A percentile compares a stretch with the other conserved stretches of the same genome.
Evolutionary conservation across 2,888 invertebrate species (phyloP).

Genomic region (Ophion costatus): DNA sequence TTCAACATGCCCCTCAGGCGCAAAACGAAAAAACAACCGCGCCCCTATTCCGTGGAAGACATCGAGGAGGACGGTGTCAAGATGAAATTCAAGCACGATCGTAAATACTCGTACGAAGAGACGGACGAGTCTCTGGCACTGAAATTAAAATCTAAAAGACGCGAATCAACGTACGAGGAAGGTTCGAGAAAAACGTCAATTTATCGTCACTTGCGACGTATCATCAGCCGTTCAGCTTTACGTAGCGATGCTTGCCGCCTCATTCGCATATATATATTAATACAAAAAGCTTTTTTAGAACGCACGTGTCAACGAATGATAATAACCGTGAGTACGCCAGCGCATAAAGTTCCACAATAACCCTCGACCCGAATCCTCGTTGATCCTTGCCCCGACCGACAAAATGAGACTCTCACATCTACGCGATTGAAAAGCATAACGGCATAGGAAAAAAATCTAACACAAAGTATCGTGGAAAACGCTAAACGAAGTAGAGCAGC

Average conservation of each 20-base stretch:
- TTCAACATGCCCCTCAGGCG: slow-evolving; percentile 80
- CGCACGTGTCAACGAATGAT: slow-evolving; percentile 39
- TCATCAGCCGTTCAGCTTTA: slow-evolving; percentile 66
- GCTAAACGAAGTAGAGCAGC: slow-evolving; percentile 52
- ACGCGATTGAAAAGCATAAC: slow-evolving; percentile 81
- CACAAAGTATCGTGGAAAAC: slow-evolving; percentile 57
- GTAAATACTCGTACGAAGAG: slow-evolving; percentile 83
- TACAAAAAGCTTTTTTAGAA: slow-evolving; percentile 57
- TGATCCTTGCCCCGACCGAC: slow-evolving; percentile 63
- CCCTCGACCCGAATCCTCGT: slow-evolving; percentile 47
- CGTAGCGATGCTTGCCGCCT: slow-evolving; percentile 59
- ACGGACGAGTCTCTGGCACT: slow-evolving; percentile 89
- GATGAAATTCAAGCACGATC: slow-evolving; percentile 82
- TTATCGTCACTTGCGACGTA: slow-evolving; percentile 40
- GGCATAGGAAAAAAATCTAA: slow-evolving; percentile 71
- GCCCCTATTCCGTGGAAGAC: slow-evolving; percentile 84
- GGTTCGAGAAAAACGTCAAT: slow-evolving; percentile 84
- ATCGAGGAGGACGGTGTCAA: slow-evolving; percentile 84
- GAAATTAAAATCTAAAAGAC: slow-evolving; percentile 89
- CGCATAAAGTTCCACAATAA: slow-evolving; percentile 54
- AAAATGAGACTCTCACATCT: slow-evolving; percentile 61
- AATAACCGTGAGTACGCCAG: slow-evolving; percentile 72
- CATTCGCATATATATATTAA: background rate
- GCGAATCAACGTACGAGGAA: slow-evolving; percentile 88
- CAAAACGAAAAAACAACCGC: slow-evolving; percentile 75